phyloP scores from a whole-genome alignment of 2,113 vertebrate species.

The Hipposideros armiger region DNA sequence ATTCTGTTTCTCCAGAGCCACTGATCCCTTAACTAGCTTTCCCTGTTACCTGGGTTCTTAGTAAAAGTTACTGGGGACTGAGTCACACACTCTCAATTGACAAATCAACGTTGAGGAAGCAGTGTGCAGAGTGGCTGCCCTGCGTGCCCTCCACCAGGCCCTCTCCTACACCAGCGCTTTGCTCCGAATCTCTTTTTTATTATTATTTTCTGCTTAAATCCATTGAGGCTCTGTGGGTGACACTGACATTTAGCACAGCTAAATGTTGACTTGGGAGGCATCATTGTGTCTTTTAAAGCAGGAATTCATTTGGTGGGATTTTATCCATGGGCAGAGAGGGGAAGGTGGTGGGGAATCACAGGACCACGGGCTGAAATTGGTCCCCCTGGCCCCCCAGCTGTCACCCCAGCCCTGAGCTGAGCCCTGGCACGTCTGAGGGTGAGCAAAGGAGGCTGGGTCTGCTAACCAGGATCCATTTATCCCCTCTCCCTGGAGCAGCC shows the following conservation, averaged over 20 bases:
- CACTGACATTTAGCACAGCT: slow-evolving; percentile 77
- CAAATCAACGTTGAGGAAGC: slow-evolving; percentile 70
- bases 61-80: slow-evolving; percentile 75
- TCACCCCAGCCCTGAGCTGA: not conserved
- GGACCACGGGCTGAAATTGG: not conserved
- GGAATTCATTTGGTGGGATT: not conserved
- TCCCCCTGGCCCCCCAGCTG: not conserved
- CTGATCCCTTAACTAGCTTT: slow-evolving; percentile 80
- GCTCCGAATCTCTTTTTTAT: slow-evolving; percentile 57
- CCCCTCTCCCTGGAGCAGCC: not conserved
- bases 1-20: slow-evolving; percentile 66
- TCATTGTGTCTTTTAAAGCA: slow-evolving; percentile 58
- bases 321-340: not conserved
- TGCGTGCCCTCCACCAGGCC: slow-evolving; percentile 43
- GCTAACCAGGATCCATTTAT: not conserved
- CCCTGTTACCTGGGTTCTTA: slow-evolving; percentile 71
- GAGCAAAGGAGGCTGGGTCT: not conserved
- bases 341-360: not conserved
- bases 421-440: slow-evolving; percentile 1
- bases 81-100: slow-evolving; percentile 73
- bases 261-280: slow-evolving; percentile 57
- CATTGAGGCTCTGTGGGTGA: slow-evolving; percentile 29
- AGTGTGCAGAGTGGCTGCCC: slow-evolving; percentile 14
- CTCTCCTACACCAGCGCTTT: slow-evolving; percentile 44
- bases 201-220: slow-evolving; percentile 43